Evolutionary conservation across 2,888 invertebrate genomes (phyloP), one percentile per base, ranked within the genome.

Genomic region (Dicyrtomina minuta): DNA sequence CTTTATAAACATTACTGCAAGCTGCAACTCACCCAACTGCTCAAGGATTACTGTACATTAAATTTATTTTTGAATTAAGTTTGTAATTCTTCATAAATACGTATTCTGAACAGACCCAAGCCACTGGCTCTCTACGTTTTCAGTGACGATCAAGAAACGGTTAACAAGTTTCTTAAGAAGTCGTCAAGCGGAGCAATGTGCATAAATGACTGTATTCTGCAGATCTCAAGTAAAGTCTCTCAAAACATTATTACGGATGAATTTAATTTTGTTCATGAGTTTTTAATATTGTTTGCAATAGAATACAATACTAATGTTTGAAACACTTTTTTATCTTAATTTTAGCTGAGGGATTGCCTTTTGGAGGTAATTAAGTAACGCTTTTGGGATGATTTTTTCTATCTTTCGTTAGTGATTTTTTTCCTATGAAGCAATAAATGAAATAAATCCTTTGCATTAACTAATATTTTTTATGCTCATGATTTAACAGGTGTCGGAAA

Each of bases 61-160:
- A n/a, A n/a, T n/a, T 43, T 43, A 43, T 43, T 43, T 43, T 13
- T 13, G 8, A 12, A 43, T 43, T 10, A 41, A 41, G 43, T 41
- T 13, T 13, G 13, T 41, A n/a, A n/a, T 46, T 12, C 4, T 46
- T 17, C 17, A 17, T 46, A 8, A 12, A 41, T 41, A 41, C 43
- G 43, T 10, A n/a, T 12, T 12, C 26, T 33, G 26, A 20, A 22
- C 22, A 90, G 92, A 83, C 93, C 93, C 82, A 95, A 93, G 84
- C 94, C 96, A 74, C 85, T 97, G 82, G 89, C 91, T 74, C 80
- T 94, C 81, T 97, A 97, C 85, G 84, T 93, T 79, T 97, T 96
- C 86, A 87, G 89, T 70, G 86, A 84, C 70, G 86, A 88, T 78
- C 82, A 83, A 74, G 82, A 83, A 66, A 83, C 87, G 74, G 79